Evolutionary conservation across 2,888 invertebrate species (phyloP), one percentile per base, ranked within the genome.

Genomic region (Alentia gelatinosa): DNA sequence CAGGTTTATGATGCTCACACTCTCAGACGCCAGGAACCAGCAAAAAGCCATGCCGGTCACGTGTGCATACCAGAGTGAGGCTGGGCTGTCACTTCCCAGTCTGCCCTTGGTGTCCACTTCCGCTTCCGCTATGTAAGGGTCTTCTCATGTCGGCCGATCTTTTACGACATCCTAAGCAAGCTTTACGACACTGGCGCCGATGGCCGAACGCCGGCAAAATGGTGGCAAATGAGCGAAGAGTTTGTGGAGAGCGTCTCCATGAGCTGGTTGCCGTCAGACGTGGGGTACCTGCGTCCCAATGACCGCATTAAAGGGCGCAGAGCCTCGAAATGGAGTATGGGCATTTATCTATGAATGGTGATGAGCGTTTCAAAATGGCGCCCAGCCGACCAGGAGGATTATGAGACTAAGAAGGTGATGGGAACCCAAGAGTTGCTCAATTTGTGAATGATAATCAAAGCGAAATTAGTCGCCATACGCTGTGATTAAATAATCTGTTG

Each of bases 161-260:
- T 74, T 74, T 74, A 74, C 74, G 74, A 74, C 74, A 74, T 74
- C 74, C 74, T 74, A 74, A 74, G 74, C 74, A 74, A 26, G 33
- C 30, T 74, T 74, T 74, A 74, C 74, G 74, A 74, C 74, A 74
- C 74, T 33, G 74, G 33, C 5, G n/a, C 15, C 74, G n/a, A 74
- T 12, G 26, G 74, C 33, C 1, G 74, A 74, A 26, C 26, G 74
- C 30, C 26, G 5, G 74, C 74, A 33, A 74, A 74, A 74, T 74
- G 74, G 74, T 33, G 12, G 74, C 19, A 74, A 74, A 74, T 74
- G 74, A 74, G 74, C 12, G 74, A 74, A 74, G 30, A 15, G 74
- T 74, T 74, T 74, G 74, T 30, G 74, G 12, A 33, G 30, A 74
- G 33, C 26, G 74, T n/a, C 56, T 56, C n/a, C n/a, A n/a, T 56